phyloP scores from a whole-genome alignment of 2,113 vertebrate species.

The Potamarius usumacintae region DNA sequence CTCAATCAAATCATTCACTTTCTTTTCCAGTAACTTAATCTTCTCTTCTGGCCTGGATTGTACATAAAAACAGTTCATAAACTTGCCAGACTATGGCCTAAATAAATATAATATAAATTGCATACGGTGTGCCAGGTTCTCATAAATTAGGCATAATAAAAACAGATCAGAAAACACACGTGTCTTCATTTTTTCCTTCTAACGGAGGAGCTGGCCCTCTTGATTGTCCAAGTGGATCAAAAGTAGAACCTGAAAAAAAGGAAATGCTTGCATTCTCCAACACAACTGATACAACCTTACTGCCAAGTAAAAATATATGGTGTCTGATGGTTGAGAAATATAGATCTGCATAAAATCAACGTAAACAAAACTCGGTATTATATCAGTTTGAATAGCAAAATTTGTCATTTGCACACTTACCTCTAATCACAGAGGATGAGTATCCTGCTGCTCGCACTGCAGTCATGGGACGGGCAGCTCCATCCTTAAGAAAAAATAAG shows the following conservation, averaged over 20 bases:
- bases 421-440: slow-evolving; percentile 80
- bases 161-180: slow-evolving; percentile 70
- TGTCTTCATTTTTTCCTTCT: slow-evolving; percentile 87
- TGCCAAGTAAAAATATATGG: background rate
- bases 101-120: background rate
- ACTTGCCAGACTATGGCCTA: background rate
- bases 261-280: background rate
- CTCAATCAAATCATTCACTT: slow-evolving; percentile 91
- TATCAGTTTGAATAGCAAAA: background rate
- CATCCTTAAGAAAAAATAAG: slow-evolving; percentile 75
- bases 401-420: slow-evolving; percentile 63
- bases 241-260: slow-evolving; percentile 77
- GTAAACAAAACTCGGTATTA: background rate
- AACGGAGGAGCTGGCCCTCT: slow-evolving; percentile 86
- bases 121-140: background rate
- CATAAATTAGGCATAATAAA: background rate
- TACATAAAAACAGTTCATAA: slow-evolving; percentile 1
- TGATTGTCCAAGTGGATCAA: slow-evolving; percentile 89
- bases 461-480: slow-evolving; percentile 89
- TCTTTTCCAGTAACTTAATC: slow-evolving; percentile 92
- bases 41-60: slow-evolving; percentile 88
- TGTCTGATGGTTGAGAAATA: background rate
- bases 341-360: background rate
- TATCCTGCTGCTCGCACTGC: slow-evolving; percentile 93
- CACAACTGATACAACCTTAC: background rate